Evolutionary conservation across 2,797 vertebrate genomes (phyloP), one percentile per base, ranked within the genome.

Genomic region (Ceyx erithaca): DNA sequence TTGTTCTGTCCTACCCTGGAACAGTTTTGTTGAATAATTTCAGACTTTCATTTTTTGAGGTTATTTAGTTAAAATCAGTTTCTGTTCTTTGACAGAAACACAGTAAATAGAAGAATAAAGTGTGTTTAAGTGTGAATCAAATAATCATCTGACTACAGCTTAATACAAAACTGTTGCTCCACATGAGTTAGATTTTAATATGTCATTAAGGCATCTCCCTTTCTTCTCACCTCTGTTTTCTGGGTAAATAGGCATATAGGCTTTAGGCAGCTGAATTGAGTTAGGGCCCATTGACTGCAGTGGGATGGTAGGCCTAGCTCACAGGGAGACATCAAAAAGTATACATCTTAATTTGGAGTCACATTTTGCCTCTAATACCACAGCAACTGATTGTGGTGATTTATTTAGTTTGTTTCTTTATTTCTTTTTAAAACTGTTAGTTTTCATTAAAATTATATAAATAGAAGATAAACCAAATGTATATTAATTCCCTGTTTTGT

Each of bases 401-500:
- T 58, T 35, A 45, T 17, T 45, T 45, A 17, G 16, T 41, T 45
- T 58, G 6, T 59, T 46, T 37, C 18, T 30, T 25, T 40, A 19
- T 45, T 70, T 69, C 5, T 7, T 77, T 87, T 90, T n/a, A 72
- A 78, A 31, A 62, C 7, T 79, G 15, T 40, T 61, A 28, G 4
- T 72, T 88, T 91, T 87, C 13, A 48, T 14, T 48, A 14, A 48
- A 63, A 30, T 55, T 41, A 0, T 23, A 63, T 37, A 80, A 51
- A 54, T 43, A 72, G 10, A 35, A 46, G 3, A 7, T 8, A 2
- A 33, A 89, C 15, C 25, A 86, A 87, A 72, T 28, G 18, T 55
- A 18, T 96, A 72, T 95, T 90, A 61, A 93, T 71, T 86, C 19
- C 64, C 3, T 93, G 35, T 55, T 97, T 89, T 95, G 22, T 97